Evolutionary conservation across 92 coral and sea anemone species (phyloP).

Genomic region (Diadumene lineata): DNA sequence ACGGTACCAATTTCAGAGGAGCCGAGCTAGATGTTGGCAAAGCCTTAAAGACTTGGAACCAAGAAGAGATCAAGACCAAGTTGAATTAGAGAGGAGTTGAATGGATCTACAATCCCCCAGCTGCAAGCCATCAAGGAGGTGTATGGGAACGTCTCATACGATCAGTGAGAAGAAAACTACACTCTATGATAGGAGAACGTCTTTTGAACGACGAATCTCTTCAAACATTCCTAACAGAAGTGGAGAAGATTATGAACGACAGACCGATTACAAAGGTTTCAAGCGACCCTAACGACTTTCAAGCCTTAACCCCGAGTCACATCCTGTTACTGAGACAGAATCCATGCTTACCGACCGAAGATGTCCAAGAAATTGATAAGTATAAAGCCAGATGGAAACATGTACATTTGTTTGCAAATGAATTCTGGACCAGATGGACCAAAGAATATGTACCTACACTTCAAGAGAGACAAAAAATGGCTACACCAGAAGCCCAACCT

Average conservation of each 20-base stretch:
- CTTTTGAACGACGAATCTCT: slow-evolving; percentile 39
- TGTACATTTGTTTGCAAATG: slow-evolving; percentile 34
- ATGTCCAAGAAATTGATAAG: slow-evolving; percentile 3
- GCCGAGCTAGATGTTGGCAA: slow-evolving; percentile 44
- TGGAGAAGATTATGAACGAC: slow-evolving; percentile 51
- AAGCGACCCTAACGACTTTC: slow-evolving; percentile 50
- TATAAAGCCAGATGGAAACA: slow-evolving; percentile 29
- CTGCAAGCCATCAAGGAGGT: slow-evolving; percentile 46
- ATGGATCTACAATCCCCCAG: slow-evolving; percentile 56
- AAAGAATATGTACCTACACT: slow-evolving; percentile 42
- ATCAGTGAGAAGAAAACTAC: slow-evolving; percentile 47
- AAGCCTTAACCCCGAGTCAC: slow-evolving; percentile 65
- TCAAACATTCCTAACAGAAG: slow-evolving; percentile 42
- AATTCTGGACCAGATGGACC: slow-evolving; percentile 46
- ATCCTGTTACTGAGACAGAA: slow-evolving; percentile 5
- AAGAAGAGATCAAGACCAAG: slow-evolving; percentile 23
- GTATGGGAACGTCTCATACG: slow-evolving; percentile 57
- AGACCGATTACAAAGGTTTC: slow-evolving; percentile 60
- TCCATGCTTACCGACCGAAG: neutral
- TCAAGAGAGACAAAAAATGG: slow-evolving; percentile 44
- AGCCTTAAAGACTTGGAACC: slow-evolving; percentile 46
- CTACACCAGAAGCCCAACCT: slow-evolving; percentile 34
- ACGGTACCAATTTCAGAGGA: no score
- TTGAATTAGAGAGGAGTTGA: slow-evolving; percentile 31
- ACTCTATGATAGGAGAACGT: slow-evolving; percentile 55